Base-by-base conservation (phyloP, 2,113 vertebrate species). In the Caretta caretta region DNA sequence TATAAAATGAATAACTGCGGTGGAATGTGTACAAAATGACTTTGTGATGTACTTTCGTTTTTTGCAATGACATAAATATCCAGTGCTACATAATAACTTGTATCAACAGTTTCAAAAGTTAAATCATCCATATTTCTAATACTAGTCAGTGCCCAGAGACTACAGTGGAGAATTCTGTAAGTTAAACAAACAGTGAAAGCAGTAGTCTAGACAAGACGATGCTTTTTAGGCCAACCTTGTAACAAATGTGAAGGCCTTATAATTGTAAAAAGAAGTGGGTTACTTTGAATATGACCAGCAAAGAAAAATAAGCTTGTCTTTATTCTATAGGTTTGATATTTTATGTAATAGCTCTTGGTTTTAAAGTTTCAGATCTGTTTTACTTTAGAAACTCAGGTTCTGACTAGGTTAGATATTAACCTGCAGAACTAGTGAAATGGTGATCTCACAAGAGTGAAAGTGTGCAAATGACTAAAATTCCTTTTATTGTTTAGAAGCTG, bases 21-120 rank as follows among this genome's bases (percentile, higher is more conserved):
- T 78, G 42, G 10, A 48, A 78, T 76, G 42, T 69, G 11, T 76
- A 38, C 11, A 10, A 46, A 25, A 46, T 25, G 38, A 48, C 42
- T 48, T 12, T 4, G 20, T 75, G 5, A 11, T 27, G 13, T 48
- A 27, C 24, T 42, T 42, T 78, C 27, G 38, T 12, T 11, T 46
- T 78, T 48, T 78, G 24, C 42, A 48, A 24, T 76, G 24, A 76
- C 38, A 10, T 42, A 46, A 25, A 42, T 76, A 76, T 76, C 59
- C 62, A 69, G 35, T 59, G 62, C 31, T 20, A n/a, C 31, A 35
- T 20, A 9, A 29, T 17, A 17, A 48, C 29, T 31, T 9, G 35
- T 48, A 20, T 11, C 24, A 11, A 0, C 0, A 1, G 22, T 4
- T 13, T 62, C 4, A 78, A 54, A 85, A 54, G 62, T 25, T 9